Base-by-base conservation (phyloP, 2,888 invertebrate species). In the Tetanocera ferruginea region DNA sequence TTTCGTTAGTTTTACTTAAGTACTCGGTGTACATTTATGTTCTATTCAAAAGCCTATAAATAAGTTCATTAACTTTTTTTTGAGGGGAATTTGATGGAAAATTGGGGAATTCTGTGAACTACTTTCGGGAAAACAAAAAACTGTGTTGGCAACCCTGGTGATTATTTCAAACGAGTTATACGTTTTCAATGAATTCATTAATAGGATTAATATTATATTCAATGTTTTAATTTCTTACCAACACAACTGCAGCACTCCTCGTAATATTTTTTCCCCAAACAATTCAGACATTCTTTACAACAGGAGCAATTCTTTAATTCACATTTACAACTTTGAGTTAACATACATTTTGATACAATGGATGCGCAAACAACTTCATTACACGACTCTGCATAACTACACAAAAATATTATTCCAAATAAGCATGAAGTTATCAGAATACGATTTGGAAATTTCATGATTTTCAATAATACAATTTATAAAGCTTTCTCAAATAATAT, bases 181-280 rank as follows among this genome's bases (percentile, higher is more conserved):
- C n/a, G n/a, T n/a, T n/a, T n/a, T n/a, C n/a, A n/a, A n/a, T n/a
- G n/a, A n/a, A n/a, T n/a, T n/a, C n/a, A n/a, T n/a, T n/a, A n/a
- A n/a, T n/a, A n/a, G n/a, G n/a, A n/a, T n/a, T n/a, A n/a, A n/a
- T n/a, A n/a, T n/a, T n/a, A n/a, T n/a, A n/a, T n/a, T n/a, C n/a
- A n/a, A n/a, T n/a, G n/a, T 43, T 67, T 37, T 1, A 43, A 23
- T 9, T 31, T 83, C 96, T 94, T 91, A 98, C 98, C 98, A 84
- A 98, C 97, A 91, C 98, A 98, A 76, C 97, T 97, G 88, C 98
- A 98, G 90, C 98, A 98, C 90, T 98, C 97, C 82, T 94, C 94
- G 90, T 97, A 98, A 72, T 97, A 92, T 85, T 95, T 87, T 70
- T 85, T 94, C 83, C 95, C 95, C 78, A 98, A 92, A 87, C 98